Conservation (phyloP, 2,113 vertebrate genomes). For the Montifringilla adamsi region DNA sequence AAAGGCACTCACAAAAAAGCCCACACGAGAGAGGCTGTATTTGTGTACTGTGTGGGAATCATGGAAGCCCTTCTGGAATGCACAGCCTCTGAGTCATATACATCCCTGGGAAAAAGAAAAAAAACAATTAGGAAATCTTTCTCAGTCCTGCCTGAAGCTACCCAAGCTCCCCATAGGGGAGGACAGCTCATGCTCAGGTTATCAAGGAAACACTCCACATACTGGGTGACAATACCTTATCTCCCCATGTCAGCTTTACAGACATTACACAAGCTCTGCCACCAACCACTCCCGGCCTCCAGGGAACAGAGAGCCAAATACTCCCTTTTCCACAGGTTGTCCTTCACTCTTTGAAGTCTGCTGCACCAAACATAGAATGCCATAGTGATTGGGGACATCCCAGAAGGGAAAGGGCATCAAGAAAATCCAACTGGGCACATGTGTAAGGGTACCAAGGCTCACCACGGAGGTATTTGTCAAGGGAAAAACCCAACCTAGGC, state of each 20-base stretch:
- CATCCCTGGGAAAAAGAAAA: neutral
- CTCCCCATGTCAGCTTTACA: neutral
- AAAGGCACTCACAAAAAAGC: neutral
- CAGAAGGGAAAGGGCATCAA: neutral
- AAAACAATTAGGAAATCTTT: neutral
- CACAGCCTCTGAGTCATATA: neutral
- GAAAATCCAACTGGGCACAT: neutral
- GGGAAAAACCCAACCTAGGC: neutral
- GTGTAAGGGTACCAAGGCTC: neutral
- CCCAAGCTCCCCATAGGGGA: neutral
- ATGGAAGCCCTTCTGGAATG: neutral
- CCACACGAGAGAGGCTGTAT: accelerated
- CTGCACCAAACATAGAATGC: neutral
- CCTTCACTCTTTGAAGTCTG: neutral
- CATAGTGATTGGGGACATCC: neutral
- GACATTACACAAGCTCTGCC: neutral
- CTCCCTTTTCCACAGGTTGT: neutral
- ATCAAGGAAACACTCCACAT: neutral
- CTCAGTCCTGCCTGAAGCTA: neutral
- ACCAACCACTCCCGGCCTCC: neutral
- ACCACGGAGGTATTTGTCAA: neutral
- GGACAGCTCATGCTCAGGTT: neutral
- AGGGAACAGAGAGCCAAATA: neutral
- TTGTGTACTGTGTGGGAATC: neutral
- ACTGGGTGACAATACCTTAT: neutral